Conservation (phyloP, 1,140 invertebrate species). For the Hypsibius dujardini region DNA sequence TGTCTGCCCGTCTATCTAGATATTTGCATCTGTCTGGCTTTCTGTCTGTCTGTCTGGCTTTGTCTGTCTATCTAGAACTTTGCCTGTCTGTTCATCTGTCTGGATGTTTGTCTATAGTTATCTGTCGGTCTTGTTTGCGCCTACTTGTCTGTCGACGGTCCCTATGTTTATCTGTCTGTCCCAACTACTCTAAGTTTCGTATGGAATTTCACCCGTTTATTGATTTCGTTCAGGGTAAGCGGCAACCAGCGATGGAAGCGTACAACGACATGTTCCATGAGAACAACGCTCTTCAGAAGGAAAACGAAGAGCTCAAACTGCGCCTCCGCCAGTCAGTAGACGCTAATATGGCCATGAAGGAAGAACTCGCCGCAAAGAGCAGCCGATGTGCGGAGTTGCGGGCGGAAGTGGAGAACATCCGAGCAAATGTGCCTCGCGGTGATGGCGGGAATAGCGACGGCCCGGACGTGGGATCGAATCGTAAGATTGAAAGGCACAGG, state of each 20-base stretch:
- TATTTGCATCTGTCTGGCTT: too few relatives aligned
- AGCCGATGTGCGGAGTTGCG: slow-evolving; percentile 40
- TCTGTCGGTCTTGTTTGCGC: too few relatives aligned
- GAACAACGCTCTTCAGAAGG: slow-evolving; percentile 74
- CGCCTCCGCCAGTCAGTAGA: slow-evolving; percentile 38
- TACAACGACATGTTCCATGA: slow-evolving; percentile 89
- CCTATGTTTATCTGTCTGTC: slow-evolving; percentile 16
- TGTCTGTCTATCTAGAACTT: too few relatives aligned
- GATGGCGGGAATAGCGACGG: slow-evolving; percentile 23
- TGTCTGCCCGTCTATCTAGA: too few relatives aligned
- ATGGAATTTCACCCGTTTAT: slow-evolving; percentile 10
- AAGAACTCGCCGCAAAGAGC: background rate
- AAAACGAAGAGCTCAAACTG: slow-evolving; percentile 64
- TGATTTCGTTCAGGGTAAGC: slow-evolving; percentile 49
- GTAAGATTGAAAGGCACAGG: too few relatives aligned
- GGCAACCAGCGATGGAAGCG: slow-evolving; percentile 62
- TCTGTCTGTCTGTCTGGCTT: too few relatives aligned
- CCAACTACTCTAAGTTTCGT: slow-evolving; percentile 6
- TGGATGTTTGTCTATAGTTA: too few relatives aligned
- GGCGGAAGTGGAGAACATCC: slow-evolving; percentile 44
- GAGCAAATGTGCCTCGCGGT: too few relatives aligned
- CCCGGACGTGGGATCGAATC: background rate
- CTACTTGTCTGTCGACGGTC: too few relatives aligned
- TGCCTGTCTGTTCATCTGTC: too few relatives aligned
- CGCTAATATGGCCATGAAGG: background rate